Base-by-base conservation (phyloP, 1,140 invertebrate species). In the Anagrus nilaparvatae region DNA sequence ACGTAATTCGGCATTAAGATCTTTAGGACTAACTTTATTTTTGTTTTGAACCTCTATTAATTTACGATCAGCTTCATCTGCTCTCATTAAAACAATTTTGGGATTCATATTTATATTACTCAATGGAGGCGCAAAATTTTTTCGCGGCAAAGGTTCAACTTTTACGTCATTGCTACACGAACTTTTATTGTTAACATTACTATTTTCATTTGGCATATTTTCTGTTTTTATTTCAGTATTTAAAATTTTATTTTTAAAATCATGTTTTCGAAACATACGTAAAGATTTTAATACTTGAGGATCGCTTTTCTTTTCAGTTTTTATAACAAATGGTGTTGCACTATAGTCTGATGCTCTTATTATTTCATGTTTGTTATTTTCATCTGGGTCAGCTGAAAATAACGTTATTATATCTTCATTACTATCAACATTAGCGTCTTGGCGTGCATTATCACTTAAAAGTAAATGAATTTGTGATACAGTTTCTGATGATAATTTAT, bases 211-310 rank as follows among this genome's bases (percentile, higher is more conserved):
- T n/a, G n/a, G n/a, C n/a, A n/a, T n/a, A n/a, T n/a, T n/a, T n/a
- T n/a, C n/a, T 56, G 50, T 20, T 53, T 52, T 2, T 49, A 46
- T 4, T 53, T 52, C 29, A 46, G 31, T n/a, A 52, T 49, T 10
- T 52, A 49, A 0, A 56, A 56, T 41, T 67, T 71, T 38, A 63
- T 65, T 4, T 19, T 42, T 46, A 25, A 58, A 65, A 13, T 61
- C 65, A 5, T 63, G 56, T 12, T 65, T 67, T 49, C 75, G 58
- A 44, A 73, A 77, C 64, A 73, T 72, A 32, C 74, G 57, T 20
- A 77, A 49, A 3, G 69, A 65, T 52, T 76, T 75, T 2, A 77
- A 54, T 4, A 74, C 71, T 3, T 67, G 64, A 4, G 74, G 73
- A 53, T 76, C 73, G 39, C 71, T 74, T 14, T 60, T 49, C 29